Conservation (phyloP, 2,888 invertebrate genomes). For the Trileptium ribeirensis region DNA sequence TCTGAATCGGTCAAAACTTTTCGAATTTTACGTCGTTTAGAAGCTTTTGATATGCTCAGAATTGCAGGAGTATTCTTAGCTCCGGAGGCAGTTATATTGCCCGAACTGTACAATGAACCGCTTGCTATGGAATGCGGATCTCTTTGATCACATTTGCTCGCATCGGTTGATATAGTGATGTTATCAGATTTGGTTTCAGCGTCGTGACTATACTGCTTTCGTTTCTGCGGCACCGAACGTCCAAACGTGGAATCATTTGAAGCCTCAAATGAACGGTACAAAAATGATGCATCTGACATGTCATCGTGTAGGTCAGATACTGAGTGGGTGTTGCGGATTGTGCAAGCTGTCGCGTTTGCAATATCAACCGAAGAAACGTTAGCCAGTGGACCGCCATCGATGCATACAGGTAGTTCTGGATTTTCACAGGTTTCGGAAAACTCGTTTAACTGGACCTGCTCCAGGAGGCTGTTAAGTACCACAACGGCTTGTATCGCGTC, state of each 20-base stretch:
- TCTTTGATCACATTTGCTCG: background rate
- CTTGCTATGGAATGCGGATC: background rate
- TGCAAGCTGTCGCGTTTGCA: background rate
- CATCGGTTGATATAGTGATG: background rate
- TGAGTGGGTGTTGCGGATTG: background rate
- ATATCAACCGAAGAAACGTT: background rate
- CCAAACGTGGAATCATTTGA: background rate
- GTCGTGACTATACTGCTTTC: background rate
- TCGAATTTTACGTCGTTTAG: conserved; percentile 14
- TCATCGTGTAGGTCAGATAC: background rate
- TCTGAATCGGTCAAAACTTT: background rate
- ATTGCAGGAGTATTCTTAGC: too few species aligned
- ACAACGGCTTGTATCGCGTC: background rate
- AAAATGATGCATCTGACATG: background rate
- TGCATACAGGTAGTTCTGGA: background rate
- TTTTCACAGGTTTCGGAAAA: too few species aligned
- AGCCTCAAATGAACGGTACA: background rate
- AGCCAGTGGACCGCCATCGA: background rate
- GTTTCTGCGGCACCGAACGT: background rate
- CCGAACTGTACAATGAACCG: background rate
- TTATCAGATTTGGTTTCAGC: background rate
- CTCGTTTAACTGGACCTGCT: background rate
- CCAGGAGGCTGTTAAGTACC: background rate
- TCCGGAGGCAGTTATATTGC: background rate
- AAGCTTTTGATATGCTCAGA: background rate